Conservation (phyloP, 1,140 invertebrate genomes). For the Lutraria rhynchaena region DNA sequence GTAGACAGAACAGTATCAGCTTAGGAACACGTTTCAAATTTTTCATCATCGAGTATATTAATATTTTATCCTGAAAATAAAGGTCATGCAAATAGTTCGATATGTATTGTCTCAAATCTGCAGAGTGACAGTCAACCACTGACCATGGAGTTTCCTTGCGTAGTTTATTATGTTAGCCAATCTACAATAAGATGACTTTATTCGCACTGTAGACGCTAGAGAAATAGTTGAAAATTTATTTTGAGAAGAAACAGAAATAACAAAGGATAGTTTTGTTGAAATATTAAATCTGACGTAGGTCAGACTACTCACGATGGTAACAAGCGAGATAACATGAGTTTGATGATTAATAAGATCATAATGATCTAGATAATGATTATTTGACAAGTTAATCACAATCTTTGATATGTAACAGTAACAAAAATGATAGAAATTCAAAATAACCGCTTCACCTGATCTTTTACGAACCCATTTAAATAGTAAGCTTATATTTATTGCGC, state of each 20-base stretch:
- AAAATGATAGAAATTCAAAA: slow-evolving; percentile 22
- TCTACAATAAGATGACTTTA: too few relatives aligned
- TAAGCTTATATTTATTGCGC: slow-evolving; percentile 37
- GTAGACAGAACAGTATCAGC: too few relatives aligned
- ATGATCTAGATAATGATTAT: slow-evolving; percentile 25
- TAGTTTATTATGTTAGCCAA: too few relatives aligned
- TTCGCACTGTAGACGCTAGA: too few relatives aligned
- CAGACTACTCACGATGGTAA: slow-evolving; percentile 1
- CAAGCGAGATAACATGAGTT: slow-evolving; percentile 9
- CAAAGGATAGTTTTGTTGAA: background rate
- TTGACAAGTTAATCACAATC: slow-evolving; percentile 21
- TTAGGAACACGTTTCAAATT: too few relatives aligned
- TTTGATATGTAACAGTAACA: slow-evolving; percentile 38
- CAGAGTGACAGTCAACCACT: too few relatives aligned
- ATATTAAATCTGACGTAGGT: slow-evolving; percentile 8
- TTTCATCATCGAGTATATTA: too few relatives aligned
- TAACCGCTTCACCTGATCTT: slow-evolving; percentile 12
- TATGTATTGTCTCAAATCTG: too few relatives aligned
- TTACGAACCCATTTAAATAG: slow-evolving; percentile 32
- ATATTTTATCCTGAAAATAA: too few relatives aligned
- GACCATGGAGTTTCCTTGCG: too few relatives aligned
- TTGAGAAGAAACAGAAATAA: background rate
- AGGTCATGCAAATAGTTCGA: too few relatives aligned
- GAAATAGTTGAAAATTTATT: background rate
- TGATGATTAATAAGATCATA: slow-evolving; percentile 3